Evolutionary conservation across 2,113 vertebrate genomes (phyloP).

Genomic region (Hymenochirus boettgeri): DNA sequence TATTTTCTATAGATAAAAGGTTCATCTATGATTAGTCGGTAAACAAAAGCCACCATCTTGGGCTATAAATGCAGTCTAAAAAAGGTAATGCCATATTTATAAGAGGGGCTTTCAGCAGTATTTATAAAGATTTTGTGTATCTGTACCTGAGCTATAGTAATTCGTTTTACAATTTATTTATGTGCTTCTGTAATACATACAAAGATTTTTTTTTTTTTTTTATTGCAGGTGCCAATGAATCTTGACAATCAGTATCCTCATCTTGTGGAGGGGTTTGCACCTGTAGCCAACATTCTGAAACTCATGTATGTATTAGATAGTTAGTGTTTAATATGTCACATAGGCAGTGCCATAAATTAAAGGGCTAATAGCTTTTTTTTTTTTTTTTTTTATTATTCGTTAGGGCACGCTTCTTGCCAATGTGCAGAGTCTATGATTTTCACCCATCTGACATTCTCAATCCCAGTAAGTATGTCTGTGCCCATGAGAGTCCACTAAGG

Average conservation of each 20-base stretch:
- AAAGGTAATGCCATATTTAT: no score
- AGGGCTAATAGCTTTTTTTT: no score
- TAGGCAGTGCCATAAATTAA: neutral
- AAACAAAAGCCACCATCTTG: no score
- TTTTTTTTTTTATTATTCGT: neutral
- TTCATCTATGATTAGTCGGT: no score
- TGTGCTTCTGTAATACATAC: neutral
- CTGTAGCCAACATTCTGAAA: slow-evolving; percentile 10
- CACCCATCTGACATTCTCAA: slow-evolving; percentile 27
- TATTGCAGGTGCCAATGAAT: slow-evolving; percentile 25
- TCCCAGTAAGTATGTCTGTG: slow-evolving; percentile 41
- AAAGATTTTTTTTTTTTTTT: neutral
- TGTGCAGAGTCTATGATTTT: slow-evolving; percentile 31
- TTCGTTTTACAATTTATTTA: no score
- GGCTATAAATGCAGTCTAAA: no score
- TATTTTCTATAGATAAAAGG: no score
- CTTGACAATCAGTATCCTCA: slow-evolving; percentile 22
- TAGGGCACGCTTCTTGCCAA: slow-evolving; percentile 11
- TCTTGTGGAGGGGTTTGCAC: slow-evolving; percentile 23
- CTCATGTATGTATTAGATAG: slow-evolving; percentile 10
- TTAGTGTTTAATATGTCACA: no score
- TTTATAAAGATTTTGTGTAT: no score
- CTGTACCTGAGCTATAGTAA: no score
- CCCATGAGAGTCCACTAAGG: no score
- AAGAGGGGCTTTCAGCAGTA: no score